Base-by-base conservation (phyloP, 2,113 vertebrate genomes). In the Seriola quinqueradiata region DNA sequence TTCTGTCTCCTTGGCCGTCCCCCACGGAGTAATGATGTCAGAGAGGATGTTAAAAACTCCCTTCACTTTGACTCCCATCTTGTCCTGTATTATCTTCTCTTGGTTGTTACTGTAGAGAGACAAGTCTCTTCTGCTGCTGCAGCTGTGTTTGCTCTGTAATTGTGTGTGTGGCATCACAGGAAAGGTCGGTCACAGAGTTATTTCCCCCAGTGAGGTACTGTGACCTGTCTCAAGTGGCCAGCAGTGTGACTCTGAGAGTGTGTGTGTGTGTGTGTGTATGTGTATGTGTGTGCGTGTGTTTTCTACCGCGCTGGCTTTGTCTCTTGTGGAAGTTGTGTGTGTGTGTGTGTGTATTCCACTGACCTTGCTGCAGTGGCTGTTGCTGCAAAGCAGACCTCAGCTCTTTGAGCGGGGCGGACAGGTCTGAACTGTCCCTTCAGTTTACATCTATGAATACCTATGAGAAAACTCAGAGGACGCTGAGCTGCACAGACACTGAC, bases 131-230 rank as follows among this genome's bases (percentile, higher is more conserved):
- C 54, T 77, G 1, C 72, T 42, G 19, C 77, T 66, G 34, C 23
- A 11, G 12, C 59, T 34, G 32, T 61, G 76, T 83, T 81, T 86
- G 42, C 72, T 75, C 59, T 57, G 55, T 76, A 81, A 72, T 67
- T 61, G 66, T 87, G 70, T 42, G 72, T 48, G 63, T 63, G 52
- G 48, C 75, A 42, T 81, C 67, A 48, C 48, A 70, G 46, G 25
- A 84, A 84, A 91, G 86, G 85, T 75, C 85, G 87, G 59, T 28
- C 42, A 38, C 40, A 63, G 59, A 82, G 69, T 61, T 21, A 40
- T 77, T 85, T 65, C 63, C 83, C 84, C 84, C 16, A 61, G 66
- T 77, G 83, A 76, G 60, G 1, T 9, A 10, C 48, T 48, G 63
- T 77, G 81, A 77, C 77, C 81, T 4, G 13, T 40, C n/a, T 63